A percentile compares a stretch with the other conserved stretches of the same genome.
These are phyloP conservation scores for Eumaeus atala DNA, from an alignment of 1,140 invertebrate species.

Conservation along the genomic window DNA sequence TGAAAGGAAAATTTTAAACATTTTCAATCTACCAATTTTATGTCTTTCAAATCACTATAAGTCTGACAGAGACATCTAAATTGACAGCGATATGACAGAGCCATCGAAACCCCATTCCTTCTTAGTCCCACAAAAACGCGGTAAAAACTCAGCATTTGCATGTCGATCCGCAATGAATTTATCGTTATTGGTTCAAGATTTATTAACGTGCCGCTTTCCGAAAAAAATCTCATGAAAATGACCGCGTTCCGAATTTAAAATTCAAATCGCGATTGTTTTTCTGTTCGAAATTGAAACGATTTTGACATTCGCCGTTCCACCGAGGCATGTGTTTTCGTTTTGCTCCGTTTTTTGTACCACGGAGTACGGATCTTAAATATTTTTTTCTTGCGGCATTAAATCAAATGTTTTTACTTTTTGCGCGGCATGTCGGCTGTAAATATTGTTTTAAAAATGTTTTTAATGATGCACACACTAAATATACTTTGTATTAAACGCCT, in stretches of 20 bases:
- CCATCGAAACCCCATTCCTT: constrained; percentile 11
- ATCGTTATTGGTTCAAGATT: constrained; percentile 70
- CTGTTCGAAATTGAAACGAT: constrained; percentile 64
- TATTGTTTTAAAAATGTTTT: constrained; percentile 52
- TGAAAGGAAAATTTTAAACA: too few species aligned
- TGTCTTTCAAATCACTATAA: too few species aligned
- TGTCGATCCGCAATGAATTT: constrained; percentile 73
- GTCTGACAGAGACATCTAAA: background rate
- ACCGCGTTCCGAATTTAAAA: constrained; percentile 60
- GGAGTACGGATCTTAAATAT: constrained; percentile 21
- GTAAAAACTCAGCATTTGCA: constrained; percentile 68
- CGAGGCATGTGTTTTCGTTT: constrained; percentile 49
- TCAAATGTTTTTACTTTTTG: constrained; percentile 52
- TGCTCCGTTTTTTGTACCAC: constrained; percentile 28
- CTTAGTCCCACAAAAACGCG: constrained; percentile 28
- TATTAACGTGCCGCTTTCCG: constrained; percentile 50
- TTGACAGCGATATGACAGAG: background rate
- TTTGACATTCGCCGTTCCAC: constrained; percentile 53
- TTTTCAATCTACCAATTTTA: too few species aligned
- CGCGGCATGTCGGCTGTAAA: constrained; percentile 35
- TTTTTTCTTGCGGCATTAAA: constrained; percentile 44
- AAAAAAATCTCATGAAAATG: constrained; percentile 63
- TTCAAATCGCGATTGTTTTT: constrained; percentile 68
- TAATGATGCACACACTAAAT: constrained; percentile 39
- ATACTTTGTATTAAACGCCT: background rate